Percentiles rank a stretch among this genome's conserved stretches.
Evolutionary conservation across 2,888 invertebrate species (phyloP).

Genomic region (Standfussiana lucernea): DNA sequence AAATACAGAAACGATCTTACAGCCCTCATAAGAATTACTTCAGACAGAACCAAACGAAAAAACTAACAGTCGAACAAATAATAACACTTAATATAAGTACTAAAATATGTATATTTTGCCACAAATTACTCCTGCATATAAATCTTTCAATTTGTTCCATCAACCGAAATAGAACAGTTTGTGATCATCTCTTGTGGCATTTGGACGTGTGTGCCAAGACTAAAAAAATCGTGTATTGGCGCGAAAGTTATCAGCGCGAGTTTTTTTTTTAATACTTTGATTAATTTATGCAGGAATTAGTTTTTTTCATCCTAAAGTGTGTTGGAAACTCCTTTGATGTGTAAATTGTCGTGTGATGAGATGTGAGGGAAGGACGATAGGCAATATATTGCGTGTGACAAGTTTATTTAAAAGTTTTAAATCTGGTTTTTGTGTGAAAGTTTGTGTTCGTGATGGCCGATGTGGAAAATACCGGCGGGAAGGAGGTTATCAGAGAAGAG

Average conservation of each 20-base stretch:
- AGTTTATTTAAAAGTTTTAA: conserved; percentile 65
- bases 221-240: conserved; percentile 72
- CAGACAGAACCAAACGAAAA: not conserved
- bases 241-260: conserved; percentile 71
- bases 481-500: conserved; percentile 63
- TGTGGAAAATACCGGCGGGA: conserved; percentile 67
- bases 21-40: conserved; percentile 11
- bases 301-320: conserved; percentile 32
- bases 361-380: conserved; percentile 75
- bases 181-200: conserved; percentile 77
- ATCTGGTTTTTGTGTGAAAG: conserved; percentile 59
- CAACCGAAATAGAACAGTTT: conserved; percentile 87
- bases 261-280: conserved; percentile 53
- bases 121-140: conserved; percentile 54
- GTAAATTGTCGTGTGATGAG: conserved; percentile 62
- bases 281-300: conserved; percentile 31
- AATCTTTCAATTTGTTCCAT: conserved; percentile 77
- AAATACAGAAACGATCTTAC: not conserved
- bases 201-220: conserved; percentile 77
- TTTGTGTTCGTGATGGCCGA: conserved; percentile 73
- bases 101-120: conserved; percentile 46
- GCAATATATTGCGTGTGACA: conserved; percentile 68
- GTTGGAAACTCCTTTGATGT: conserved; percentile 44
- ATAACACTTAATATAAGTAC: not conserved
- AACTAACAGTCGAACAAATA: conserved; percentile 12